Base-by-base conservation (phyloP, 2,113 vertebrate species). In the Stegastes partitus region DNA sequence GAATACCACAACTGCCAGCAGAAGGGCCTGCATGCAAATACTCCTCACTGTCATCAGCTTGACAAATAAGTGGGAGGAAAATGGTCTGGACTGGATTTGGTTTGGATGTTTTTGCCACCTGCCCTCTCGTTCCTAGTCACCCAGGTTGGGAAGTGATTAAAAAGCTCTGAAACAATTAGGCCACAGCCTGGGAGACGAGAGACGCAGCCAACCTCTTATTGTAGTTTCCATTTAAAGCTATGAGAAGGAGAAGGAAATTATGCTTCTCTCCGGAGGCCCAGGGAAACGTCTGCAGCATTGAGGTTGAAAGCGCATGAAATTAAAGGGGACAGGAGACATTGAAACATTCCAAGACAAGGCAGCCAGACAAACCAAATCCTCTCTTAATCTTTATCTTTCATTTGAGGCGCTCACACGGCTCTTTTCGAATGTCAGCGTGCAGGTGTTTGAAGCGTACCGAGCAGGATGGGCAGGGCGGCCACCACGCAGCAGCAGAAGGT, bases 401-500 rank as follows among this genome's bases (percentile, higher is more conserved):
- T 81, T 77, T 54, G 75, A 34, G 51, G 8, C 4, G 21, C 57
- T 74, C 50, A 34, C 44, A 3, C 8, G 15, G 42, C 53, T 75
- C 42, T 59, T 77, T 66, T 58, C 71, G 45, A 65, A 71, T 6
- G 49, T 76, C 23, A 64, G 54, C 0, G 21, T 64, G 79, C 83
- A 76, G 81, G 85, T 85, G 81, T 71, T 53, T 67, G 56, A 61
- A 26, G 21, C 89, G 11, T 92, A 95, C 95, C 95, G 1, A 95
- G 87, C 56, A 95, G 59, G 82, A 94, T 67, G 68, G 95, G 95
- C 25, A 93, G 9, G 3, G 91, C 64, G 0, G 94, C 92, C 67
- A 93, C 89, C n/a, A 87, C 80, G 3, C 93, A 94, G 91, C 93
- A 94, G 84, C 91, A 90, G 23, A 94, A 55, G 2, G 93, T 86